A percentile compares a stretch with the other conserved stretches of the same genome.
Evolutionary conservation across 2,113 vertebrate genomes (phyloP).

Genomic region (Scolopax mira): DNA sequence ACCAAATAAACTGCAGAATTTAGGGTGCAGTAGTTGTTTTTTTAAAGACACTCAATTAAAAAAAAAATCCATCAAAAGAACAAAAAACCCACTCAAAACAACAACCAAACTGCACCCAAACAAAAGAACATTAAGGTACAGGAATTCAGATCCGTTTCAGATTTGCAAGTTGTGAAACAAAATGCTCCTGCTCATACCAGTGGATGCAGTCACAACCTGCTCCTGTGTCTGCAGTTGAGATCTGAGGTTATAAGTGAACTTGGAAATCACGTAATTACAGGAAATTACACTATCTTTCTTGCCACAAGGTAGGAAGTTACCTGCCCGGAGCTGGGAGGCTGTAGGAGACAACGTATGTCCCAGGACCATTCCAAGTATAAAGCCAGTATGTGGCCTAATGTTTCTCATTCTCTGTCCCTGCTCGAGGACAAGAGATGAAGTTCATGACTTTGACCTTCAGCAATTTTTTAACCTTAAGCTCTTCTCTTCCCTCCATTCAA

Average conservation of each 20-base stretch:
- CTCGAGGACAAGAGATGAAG: background rate
- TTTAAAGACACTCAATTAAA: background rate
- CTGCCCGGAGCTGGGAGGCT: background rate
- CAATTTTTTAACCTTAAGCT: background rate
- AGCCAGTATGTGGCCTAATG: background rate
- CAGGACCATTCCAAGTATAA: background rate
- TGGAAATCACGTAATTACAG: background rate
- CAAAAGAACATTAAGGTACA: background rate
- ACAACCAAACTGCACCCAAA: background rate
- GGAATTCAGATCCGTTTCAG: background rate
- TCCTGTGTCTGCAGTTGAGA: background rate
- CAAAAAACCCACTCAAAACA: background rate
- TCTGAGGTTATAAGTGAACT: background rate
- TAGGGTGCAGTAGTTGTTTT: background rate
- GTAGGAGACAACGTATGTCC: background rate
- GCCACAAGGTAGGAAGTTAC: background rate
- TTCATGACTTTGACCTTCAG: background rate
- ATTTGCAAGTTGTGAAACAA: background rate
- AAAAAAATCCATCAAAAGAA: background rate
- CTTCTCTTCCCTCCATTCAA: background rate
- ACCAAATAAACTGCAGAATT: background rate
- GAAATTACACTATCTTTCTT: background rate
- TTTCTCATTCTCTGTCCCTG: background rate
- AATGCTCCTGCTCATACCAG: background rate
- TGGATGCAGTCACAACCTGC: background rate